Base-by-base conservation (phyloP, 1,140 invertebrate genomes). In the Odontomachus brunneus region DNA sequence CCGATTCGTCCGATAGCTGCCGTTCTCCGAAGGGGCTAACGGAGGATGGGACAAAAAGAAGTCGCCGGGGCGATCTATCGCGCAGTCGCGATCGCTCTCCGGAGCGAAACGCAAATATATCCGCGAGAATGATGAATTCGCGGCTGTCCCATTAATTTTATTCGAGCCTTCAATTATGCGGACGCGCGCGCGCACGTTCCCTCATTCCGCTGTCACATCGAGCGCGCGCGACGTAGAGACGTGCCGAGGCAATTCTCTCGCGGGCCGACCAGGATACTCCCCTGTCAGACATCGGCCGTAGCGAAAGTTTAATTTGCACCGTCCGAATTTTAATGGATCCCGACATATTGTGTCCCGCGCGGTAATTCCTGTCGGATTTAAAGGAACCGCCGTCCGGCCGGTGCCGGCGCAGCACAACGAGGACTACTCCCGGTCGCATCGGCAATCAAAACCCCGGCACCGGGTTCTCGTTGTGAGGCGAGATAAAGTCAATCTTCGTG, bases 341-440 rank as follows among this genome's bases (percentile, higher is more conserved):
- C 83, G 86, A 89, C 87, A 86, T 85, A 88, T 89, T 89, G 87
- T 88, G 84, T 84, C 75, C 80, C 71, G 84, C 86, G 86, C 83
- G 86, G 86, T 88, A 88, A 88, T 88, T 88, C 86, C 87, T 88
- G 87, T 88, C 87, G 87, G 87, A 88, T 88, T 88, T 88, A 83
- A 88, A 85, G 83, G 82, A 48, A 74, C 67, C 57, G 71, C 69
- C 71, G 38, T 11, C 38, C 9, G 38, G 63, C 22, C 63, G 51
- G 33, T 44, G 17, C 53, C n/a, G 19, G 49, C 44, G 44, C 62
- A 11, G 76, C 69, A 51, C 48, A 48, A 81, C 82, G 84, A 84
- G 38, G 72, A 57, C 29, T 63, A 51, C 80, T 73, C 72, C 69
- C 51, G 73, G 86, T 87, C 60, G 81, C 53, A 29, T 66, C 59